Conservation (phyloP, 1,140 invertebrate species). For the Apolygus lucorum region DNA sequence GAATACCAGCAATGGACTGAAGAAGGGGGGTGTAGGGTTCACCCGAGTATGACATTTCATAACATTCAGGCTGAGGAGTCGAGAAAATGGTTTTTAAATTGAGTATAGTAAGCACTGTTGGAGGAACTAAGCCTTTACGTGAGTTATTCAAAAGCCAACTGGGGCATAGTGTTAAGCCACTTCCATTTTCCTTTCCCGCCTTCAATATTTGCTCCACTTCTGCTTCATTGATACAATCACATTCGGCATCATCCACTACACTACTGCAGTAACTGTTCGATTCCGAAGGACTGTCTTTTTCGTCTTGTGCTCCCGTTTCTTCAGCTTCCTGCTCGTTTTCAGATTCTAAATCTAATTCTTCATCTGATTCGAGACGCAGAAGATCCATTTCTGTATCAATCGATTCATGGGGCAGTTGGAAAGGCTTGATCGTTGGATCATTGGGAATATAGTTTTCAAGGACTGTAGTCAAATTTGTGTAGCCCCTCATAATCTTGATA, state of each 20-base stretch:
- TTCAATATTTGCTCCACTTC: not conserved
- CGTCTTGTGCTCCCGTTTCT: slow-evolving; percentile 28
- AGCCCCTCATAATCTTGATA: slow-evolving; percentile 51
- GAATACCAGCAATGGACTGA: slow-evolving; percentile 53
- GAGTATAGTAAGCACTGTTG: slow-evolving; percentile 57
- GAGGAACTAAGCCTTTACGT: slow-evolving; percentile 47
- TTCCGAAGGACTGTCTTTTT: slow-evolving; percentile 23
- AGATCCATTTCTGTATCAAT: no score
- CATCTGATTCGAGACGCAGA: not conserved
- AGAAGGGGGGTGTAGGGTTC: slow-evolving; percentile 53
- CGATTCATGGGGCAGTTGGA: no score
- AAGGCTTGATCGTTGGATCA: no score
- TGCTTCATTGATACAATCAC: no score
- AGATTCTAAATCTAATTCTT: slow-evolving; percentile 32
- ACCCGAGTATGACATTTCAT: slow-evolving; percentile 48
- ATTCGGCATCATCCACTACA: slow-evolving; percentile 27
- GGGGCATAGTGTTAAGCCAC: slow-evolving; percentile 40
- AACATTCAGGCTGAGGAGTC: slow-evolving; percentile 64
- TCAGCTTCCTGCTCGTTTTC: slow-evolving; percentile 21
- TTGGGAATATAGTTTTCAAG: slow-evolving; percentile 25
- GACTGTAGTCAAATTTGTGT: slow-evolving; percentile 44
- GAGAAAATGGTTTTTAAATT: slow-evolving; percentile 54
- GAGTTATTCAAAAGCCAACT: slow-evolving; percentile 55
- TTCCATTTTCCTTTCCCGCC: not conserved
- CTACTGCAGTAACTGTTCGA: slow-evolving; percentile 23